Evolutionary conservation across 2,113 vertebrate genomes (phyloP).

Genomic region (Pipa parva): DNA sequence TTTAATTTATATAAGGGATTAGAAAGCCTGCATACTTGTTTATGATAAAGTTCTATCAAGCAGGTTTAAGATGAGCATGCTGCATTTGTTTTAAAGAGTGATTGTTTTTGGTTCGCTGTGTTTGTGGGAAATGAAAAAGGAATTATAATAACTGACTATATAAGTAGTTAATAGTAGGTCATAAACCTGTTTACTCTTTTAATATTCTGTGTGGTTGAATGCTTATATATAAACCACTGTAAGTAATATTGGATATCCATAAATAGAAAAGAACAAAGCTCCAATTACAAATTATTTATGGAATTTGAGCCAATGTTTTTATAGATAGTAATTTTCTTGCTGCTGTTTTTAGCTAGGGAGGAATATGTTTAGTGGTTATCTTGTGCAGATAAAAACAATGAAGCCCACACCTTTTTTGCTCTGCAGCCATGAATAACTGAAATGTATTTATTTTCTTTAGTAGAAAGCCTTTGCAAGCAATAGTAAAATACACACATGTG

Average conservation of each 20-base stretch:
- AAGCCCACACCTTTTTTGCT: not conserved
- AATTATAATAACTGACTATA: too few relatives aligned
- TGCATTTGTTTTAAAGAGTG: too few relatives aligned
- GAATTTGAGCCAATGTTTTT: not conserved
- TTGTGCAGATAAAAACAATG: not conserved
- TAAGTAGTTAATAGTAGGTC: too few relatives aligned
- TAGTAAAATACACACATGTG: slow-evolving; percentile 5
- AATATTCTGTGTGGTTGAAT: too few relatives aligned
- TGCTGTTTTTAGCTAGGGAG: not conserved
- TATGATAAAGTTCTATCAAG: too few relatives aligned
- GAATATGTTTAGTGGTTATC: not conserved
- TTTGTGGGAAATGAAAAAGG: too few relatives aligned
- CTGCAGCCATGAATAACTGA: slow-evolving; percentile 14
- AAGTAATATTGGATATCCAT: not conserved
- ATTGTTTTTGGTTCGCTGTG: too few relatives aligned
- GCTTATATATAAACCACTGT: not conserved
- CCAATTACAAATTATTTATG: not conserved
- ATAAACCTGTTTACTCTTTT: too few relatives aligned
- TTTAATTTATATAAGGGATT: too few relatives aligned
- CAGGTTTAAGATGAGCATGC: too few relatives aligned
- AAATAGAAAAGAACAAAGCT: not conserved
- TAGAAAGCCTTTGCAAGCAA: slow-evolving; percentile 7
- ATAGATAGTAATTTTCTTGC: not conserved
- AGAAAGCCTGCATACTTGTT: too few relatives aligned
- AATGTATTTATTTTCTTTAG: slow-evolving; percentile 23